Conservation (phyloP, 2,888 invertebrate species). For the Petrophora chlorosata region DNA sequence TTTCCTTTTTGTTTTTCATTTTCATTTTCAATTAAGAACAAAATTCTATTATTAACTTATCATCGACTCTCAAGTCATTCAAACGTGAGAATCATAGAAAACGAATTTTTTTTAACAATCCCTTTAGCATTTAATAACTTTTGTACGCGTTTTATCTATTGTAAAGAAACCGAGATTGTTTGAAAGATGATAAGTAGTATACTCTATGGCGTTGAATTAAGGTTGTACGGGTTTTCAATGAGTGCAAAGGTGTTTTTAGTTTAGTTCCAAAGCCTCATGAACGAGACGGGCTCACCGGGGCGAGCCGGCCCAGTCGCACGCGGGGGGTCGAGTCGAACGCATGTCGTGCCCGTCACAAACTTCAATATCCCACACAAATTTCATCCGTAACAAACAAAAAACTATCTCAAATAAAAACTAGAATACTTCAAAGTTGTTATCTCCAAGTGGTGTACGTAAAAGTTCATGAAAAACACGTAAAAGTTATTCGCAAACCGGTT, state of each 20-base stretch:
- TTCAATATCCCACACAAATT: conserved; percentile 10
- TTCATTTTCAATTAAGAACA: too few species aligned
- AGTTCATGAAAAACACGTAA: conserved; percentile 20
- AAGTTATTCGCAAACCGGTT: conserved; percentile 52
- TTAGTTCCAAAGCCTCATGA: conserved; percentile 17
- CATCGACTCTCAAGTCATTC: neutral
- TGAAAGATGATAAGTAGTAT: neutral
- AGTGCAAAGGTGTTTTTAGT: conserved; percentile 23
- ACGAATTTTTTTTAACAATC: conserved; percentile 2
- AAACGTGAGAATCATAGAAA: conserved; percentile 15
- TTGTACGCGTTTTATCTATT: conserved; percentile 5
- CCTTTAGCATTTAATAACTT: neutral
- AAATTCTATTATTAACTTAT: neutral
- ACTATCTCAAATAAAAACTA: conserved; percentile 6
- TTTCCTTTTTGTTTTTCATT: too few species aligned
- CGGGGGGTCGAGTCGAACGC: conserved; percentile 24
- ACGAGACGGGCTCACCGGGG: neutral
- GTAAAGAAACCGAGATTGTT: neutral
- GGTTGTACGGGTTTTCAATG: conserved; percentile 16
- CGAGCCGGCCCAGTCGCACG: conserved; percentile 22
- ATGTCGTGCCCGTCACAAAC: conserved; percentile 14
- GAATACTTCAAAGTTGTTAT: conserved; percentile 3
- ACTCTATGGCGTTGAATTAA: conserved; percentile 23
- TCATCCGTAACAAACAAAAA: conserved; percentile 3
- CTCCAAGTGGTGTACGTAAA: conserved; percentile 3